Base-by-base conservation (phyloP, 2,797 vertebrate species). In the Cheracebus regulus region DNA sequence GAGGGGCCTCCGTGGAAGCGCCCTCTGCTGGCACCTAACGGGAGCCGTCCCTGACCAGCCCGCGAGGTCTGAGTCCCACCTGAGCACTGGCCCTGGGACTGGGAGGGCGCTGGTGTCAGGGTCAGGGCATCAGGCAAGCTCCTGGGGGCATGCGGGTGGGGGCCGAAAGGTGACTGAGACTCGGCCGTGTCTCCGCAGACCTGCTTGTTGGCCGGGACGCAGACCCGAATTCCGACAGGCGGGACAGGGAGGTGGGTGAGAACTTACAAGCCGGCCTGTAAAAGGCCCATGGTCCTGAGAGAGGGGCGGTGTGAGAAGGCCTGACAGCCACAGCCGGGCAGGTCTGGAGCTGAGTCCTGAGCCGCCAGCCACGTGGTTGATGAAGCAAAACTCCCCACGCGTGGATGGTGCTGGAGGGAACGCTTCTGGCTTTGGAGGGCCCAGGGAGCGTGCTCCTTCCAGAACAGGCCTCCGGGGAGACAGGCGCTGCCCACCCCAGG, bases 11-110 rank as follows among this genome's bases (percentile, higher is more conserved):
- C 48, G 46, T 36, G 39, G 20, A 36, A 87, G 87, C 84, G 67
- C 92, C 89, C 96, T 97, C 96, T 97, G 96, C 96, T 39, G 95
- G 73, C n/a, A 1, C 11, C 12, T 39, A 5, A 28, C 58, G 55
- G 58, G 41, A 87, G 55, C 48, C 73, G 30, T 67, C 50, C 7
- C n/a, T 41, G 39, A 83, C 2, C 22, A 19, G 6, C 17, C 72
- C 20, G 55, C 5, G 24, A 12, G 26, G 55, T 20, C 39, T 1
- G 48, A 7, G 20, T 55, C 46, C 81, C 39, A 11, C 10, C 39
- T 44, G 81, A 7, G 5, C 28, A 22, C 26, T 4, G 80, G 8
- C 2, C 22, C 36, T 7, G n/a, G 44, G 20, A 14, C 14, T 13
- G 0, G 44, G 33, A 24, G 15, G 33, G 67, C 1, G 9, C 7